phyloP scores from a whole-genome alignment of 2,113 vertebrate species.

The Glaucomys volans region DNA sequence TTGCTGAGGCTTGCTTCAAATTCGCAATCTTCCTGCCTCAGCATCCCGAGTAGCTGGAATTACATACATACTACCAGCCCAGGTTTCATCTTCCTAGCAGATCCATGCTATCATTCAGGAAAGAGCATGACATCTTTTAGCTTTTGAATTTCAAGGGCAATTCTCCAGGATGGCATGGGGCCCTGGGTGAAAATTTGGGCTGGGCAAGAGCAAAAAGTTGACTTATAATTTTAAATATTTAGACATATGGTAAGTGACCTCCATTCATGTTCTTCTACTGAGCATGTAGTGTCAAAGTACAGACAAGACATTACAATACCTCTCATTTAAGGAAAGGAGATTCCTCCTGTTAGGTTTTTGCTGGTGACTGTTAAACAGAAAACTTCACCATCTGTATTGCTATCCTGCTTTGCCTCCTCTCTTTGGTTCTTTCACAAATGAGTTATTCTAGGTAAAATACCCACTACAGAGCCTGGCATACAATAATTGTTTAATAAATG shows the following conservation, averaged over 20 bases:
- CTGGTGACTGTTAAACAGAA: neutral
- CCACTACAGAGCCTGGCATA: neutral
- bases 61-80: too few species aligned
- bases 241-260: neutral
- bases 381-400: neutral
- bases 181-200: neutral
- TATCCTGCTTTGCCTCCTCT: neutral
- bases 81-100: neutral
- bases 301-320: neutral
- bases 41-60: too few species aligned
- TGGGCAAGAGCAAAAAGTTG: neutral
- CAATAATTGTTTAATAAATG: neutral
- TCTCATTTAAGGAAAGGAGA: slow-evolving; percentile 3
- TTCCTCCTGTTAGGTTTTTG: neutral
- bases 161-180: neutral
- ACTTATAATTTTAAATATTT: slow-evolving; percentile 13
- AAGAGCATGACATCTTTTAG: neutral
- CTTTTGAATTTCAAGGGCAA: neutral
- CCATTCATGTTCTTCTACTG: neutral
- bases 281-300: neutral
- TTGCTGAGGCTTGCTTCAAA: too few species aligned
- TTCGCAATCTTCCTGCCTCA: too few species aligned
- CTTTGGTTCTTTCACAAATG: neutral
- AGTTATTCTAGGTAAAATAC: neutral
- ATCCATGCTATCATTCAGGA: neutral